These are phyloP conservation scores for Pitangus sulphuratus DNA, from an alignment of 2,797 vertebrate genomes.

Conservation along the genomic window DNA sequence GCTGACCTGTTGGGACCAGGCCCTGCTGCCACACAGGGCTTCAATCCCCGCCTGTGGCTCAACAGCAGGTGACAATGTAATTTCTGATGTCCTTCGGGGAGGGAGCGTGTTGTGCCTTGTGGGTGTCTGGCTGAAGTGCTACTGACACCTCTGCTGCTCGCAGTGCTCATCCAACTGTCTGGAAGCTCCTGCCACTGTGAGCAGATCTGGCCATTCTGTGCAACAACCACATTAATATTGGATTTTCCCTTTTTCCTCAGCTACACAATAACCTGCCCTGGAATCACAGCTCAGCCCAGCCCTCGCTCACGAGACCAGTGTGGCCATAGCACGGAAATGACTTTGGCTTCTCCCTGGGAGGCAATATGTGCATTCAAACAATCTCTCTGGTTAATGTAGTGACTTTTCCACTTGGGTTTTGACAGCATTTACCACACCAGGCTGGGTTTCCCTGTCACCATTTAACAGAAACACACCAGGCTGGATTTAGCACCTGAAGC, in stretches of 20 bases:
- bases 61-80: background rate
- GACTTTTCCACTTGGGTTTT: background rate
- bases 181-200: background rate
- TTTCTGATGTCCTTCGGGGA: background rate
- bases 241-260: background rate
- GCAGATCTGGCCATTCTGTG: background rate
- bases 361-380: background rate
- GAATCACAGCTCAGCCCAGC: background rate
- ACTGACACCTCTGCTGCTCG: background rate
- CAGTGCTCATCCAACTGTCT: background rate
- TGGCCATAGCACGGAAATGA: background rate
- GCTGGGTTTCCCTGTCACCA: background rate
- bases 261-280: background rate
- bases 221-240: background rate
- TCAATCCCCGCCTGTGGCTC: background rate
- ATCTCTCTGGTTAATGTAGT: background rate
- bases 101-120: fast-evolving
- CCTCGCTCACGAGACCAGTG: background rate
- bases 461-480: background rate
- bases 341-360: background rate
- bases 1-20: background rate
- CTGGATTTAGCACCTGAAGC: background rate
- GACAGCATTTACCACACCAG: background rate
- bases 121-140: background rate
- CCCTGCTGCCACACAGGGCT: background rate